These are phyloP conservation scores for Dissostichus mawsoni DNA, from an alignment of 2,113 vertebrate genomes.

Conservation along the genomic window DNA sequence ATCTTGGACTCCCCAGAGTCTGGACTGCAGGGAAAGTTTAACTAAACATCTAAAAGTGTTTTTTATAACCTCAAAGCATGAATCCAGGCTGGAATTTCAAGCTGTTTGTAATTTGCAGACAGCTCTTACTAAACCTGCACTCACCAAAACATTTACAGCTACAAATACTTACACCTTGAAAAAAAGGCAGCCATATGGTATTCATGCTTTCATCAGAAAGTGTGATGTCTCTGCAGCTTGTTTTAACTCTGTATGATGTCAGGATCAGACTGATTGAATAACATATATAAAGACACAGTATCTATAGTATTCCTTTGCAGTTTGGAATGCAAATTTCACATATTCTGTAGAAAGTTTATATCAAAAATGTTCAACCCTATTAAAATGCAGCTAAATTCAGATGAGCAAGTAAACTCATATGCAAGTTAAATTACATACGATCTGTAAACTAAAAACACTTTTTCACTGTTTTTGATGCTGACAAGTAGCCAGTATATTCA, in stretches of 20 bases:
- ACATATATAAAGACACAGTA: background rate
- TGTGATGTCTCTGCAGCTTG: background rate
- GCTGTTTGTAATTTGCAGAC: conserved; percentile 4
- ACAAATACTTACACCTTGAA: background rate
- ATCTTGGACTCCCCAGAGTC: background rate
- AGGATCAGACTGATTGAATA: background rate
- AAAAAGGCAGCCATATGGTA: background rate
- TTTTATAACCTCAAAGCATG: background rate
- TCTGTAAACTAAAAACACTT: background rate
- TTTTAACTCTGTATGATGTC: conserved; percentile 12
- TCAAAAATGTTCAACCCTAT: background rate
- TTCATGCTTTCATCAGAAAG: conserved; percentile 2
- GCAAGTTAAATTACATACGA: background rate
- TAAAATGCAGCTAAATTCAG: background rate
- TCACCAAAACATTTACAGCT: conserved; percentile 6
- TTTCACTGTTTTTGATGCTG: background rate
- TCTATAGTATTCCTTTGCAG: background rate
- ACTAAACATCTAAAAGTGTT: conserved; percentile 2
- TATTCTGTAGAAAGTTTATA: background rate
- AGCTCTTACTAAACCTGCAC: background rate
- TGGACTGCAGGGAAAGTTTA: background rate
- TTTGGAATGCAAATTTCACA: background rate
- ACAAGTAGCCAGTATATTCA: background rate
- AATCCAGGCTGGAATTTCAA: conserved; percentile 9
- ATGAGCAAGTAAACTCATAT: background rate